Evolutionary conservation across 1,140 invertebrate genomes (phyloP).

Genomic region (Heliconius hermathena): DNA sequence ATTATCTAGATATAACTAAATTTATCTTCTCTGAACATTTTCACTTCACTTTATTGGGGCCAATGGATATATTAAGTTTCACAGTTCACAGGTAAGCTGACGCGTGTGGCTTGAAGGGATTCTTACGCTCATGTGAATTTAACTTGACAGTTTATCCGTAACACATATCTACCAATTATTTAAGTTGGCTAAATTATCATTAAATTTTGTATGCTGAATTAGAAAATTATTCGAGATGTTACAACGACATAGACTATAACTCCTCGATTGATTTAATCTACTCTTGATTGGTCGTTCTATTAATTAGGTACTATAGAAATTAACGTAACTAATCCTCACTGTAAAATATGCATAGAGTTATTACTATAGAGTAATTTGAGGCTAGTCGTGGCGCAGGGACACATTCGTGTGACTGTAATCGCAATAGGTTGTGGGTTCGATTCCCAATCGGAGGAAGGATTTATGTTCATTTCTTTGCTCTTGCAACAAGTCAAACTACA

Average conservation of each 20-base stretch:
- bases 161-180: conserved; percentile 15
- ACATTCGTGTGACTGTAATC: too few relatives aligned
- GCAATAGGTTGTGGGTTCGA: too few relatives aligned
- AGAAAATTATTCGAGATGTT: not conserved
- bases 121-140: conserved; percentile 47
- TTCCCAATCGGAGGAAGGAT: too few relatives aligned
- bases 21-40: conserved; percentile 27
- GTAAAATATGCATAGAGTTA: not conserved
- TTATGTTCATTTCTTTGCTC: too few relatives aligned
- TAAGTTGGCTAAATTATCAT: not conserved
- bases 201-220: not conserved
- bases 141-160: conserved; percentile 36
- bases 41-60: conserved; percentile 41
- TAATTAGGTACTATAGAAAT: conserved; percentile 2
- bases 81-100: conserved; percentile 38
- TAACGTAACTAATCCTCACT: not conserved
- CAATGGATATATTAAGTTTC: conserved; percentile 33
- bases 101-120: conserved; percentile 54
- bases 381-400: too few relatives aligned
- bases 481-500: too few relatives aligned
- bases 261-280: conserved; percentile 14
- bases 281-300: conserved; percentile 19
- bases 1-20: not conserved
- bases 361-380: too few relatives aligned
- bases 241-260: not conserved